phyloP scores from a whole-genome alignment of 1,140 invertebrate genomes.

The Brachionus rubens region DNA sequence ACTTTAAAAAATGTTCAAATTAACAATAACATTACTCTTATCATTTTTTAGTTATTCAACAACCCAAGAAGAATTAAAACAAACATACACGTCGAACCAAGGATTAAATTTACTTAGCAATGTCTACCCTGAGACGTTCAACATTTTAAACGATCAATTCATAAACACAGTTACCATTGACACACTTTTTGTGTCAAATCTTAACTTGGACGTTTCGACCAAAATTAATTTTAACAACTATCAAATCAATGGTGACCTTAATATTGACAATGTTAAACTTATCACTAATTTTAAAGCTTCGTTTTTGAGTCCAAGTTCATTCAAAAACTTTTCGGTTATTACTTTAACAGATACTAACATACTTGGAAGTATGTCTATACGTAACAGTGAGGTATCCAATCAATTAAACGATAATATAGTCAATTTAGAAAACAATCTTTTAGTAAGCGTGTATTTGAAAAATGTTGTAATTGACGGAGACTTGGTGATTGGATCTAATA shows the following conservation, averaged over 20 bases:
- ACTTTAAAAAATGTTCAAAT: too few relatives aligned
- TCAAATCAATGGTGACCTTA: background rate
- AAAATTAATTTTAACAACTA: background rate
- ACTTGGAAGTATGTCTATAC: background rate
- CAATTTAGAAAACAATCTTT: background rate
- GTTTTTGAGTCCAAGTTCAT: conserved; percentile 1
- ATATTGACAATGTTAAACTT: background rate
- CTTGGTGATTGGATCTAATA: background rate
- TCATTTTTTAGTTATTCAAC: too few relatives aligned
- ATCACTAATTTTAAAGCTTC: background rate
- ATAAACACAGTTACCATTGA: background rate
- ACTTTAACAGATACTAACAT: background rate
- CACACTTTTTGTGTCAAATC: background rate
- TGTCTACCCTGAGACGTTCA: background rate
- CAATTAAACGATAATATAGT: conserved; percentile 6
- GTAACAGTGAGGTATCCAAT: background rate
- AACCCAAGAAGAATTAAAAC: background rate
- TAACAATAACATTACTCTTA: too few relatives aligned
- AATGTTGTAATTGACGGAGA: background rate
- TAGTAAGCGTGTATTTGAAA: background rate
- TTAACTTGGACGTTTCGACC: background rate
- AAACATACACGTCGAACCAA: background rate
- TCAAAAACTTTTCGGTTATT: background rate
- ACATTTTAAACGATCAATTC: background rate
- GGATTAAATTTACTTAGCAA: background rate